Conservation (phyloP, 2,888 invertebrate genomes). For the Lithophane socia region DNA sequence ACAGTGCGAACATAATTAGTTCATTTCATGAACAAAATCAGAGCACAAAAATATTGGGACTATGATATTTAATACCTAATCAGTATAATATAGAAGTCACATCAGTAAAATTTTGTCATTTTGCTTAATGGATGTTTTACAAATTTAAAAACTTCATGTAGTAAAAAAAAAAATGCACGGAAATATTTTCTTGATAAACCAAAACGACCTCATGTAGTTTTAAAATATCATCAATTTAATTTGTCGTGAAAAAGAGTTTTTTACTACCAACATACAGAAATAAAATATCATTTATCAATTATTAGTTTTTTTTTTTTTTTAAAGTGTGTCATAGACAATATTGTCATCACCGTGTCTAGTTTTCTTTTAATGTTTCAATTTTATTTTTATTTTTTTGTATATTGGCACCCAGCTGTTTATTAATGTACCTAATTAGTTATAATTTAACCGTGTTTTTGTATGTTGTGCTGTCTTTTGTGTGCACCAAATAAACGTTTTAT, state of each 20-base stretch:
- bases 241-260: neutral
- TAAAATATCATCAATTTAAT: neutral
- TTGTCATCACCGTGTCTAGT: too few relatives aligned
- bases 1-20: neutral
- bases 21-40: neutral
- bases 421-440: too few relatives aligned
- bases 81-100: neutral
- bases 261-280: neutral
- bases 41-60: neutral
- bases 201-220: neutral
- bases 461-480: too few relatives aligned
- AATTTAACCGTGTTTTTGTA: too few relatives aligned
- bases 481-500: too few relatives aligned
- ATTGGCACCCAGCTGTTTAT: too few relatives aligned
- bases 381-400: too few relatives aligned
- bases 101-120: neutral
- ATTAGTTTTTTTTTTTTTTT: too few relatives aligned
- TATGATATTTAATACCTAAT: neutral
- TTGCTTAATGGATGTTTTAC: neutral
- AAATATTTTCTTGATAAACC: neutral
- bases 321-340: too few relatives aligned
- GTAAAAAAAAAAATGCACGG: too few relatives aligned
- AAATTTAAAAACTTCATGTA: too few relatives aligned
- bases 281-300: neutral
- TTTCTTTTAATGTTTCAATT: too few relatives aligned